Percentiles rank a stretch among this genome's conserved stretches.
Evolutionary conservation across 2,113 vertebrate species (phyloP).

Genomic region (Amia ocellicauda): DNA sequence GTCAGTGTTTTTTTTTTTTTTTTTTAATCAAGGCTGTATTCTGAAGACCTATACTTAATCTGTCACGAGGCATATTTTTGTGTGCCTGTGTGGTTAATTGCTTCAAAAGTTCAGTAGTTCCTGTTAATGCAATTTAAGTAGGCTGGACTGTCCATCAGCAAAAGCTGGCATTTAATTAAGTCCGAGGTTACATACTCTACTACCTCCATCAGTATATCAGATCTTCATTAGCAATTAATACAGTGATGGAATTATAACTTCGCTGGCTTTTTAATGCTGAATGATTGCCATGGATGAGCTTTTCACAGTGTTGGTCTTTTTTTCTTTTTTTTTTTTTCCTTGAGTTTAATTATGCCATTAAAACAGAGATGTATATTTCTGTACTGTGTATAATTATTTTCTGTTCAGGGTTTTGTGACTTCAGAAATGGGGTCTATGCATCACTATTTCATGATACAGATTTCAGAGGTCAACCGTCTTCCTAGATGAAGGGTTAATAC

Average conservation of each 20-base stretch:
- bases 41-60: constrained; percentile 68
- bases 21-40: neutral
- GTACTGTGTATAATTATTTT: constrained; percentile 21
- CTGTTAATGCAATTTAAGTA: constrained; percentile 80
- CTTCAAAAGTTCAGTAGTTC: constrained; percentile 85
- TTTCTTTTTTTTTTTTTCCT: no score
- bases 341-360: constrained; percentile 70
- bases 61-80: constrained; percentile 33
- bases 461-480: no score
- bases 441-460: no score
- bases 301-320: constrained; percentile 52
- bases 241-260: constrained; percentile 55
- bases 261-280: constrained; percentile 12
- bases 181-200: constrained; percentile 60
- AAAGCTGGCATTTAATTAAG: constrained; percentile 84
- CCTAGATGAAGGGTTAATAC: no score
- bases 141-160: constrained; percentile 81
- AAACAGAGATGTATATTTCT: constrained; percentile 60
- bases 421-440: no score
- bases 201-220: constrained; percentile 59
- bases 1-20: neutral
- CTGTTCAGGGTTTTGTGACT: no score
- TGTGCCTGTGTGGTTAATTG: constrained; percentile 57
- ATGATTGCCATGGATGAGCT: constrained; percentile 12
- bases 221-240: constrained; percentile 83